Conservation (phyloP, 1,140 invertebrate genomes). For the Drosophila ironensis region DNA sequence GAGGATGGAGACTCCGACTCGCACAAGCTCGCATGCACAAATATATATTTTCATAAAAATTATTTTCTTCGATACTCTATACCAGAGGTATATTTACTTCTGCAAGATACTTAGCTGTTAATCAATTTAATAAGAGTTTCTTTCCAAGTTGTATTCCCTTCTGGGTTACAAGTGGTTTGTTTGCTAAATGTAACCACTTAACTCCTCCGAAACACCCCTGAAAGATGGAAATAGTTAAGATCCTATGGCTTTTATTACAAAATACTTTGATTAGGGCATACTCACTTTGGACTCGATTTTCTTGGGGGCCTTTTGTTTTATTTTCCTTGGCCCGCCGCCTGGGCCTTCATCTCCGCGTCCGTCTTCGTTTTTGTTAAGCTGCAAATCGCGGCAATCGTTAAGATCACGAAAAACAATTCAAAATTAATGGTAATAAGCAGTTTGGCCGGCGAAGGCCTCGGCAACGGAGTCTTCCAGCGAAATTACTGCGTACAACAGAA, state of each 20-base stretch:
- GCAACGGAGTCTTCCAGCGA: conserved; percentile 46
- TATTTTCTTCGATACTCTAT: conserved; percentile 7
- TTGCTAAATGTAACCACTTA: too few species aligned
- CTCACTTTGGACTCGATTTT: neutral
- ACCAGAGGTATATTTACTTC: neutral
- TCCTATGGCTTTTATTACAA: neutral
- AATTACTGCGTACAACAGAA: conserved; percentile 82
- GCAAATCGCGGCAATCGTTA: conserved; percentile 81
- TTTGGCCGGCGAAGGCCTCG: conserved; percentile 43
- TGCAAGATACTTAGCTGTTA: too few species aligned
- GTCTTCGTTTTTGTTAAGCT: conserved; percentile 68
- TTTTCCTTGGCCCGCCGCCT: conserved; percentile 16
- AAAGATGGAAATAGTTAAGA: too few species aligned
- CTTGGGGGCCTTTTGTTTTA: conserved; percentile 13
- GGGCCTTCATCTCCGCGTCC: conserved; percentile 11
- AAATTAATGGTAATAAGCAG: conserved; percentile 82
- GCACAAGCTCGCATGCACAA: conserved; percentile 35
- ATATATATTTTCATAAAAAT: conserved; percentile 71
- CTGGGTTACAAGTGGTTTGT: too few species aligned
- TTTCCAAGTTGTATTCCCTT: too few species aligned
- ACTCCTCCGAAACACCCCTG: too few species aligned
- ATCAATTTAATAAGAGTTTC: too few species aligned
- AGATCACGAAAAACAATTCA: conserved; percentile 82
- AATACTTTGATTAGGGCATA: neutral
- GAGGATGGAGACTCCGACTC: conserved; percentile 17